Percentiles rank a stretch among this genome's conserved stretches.
These are phyloP conservation scores for Dipodomys spectabilis DNA, from an alignment of 2,113 vertebrate genomes.

Conservation along the genomic window DNA sequence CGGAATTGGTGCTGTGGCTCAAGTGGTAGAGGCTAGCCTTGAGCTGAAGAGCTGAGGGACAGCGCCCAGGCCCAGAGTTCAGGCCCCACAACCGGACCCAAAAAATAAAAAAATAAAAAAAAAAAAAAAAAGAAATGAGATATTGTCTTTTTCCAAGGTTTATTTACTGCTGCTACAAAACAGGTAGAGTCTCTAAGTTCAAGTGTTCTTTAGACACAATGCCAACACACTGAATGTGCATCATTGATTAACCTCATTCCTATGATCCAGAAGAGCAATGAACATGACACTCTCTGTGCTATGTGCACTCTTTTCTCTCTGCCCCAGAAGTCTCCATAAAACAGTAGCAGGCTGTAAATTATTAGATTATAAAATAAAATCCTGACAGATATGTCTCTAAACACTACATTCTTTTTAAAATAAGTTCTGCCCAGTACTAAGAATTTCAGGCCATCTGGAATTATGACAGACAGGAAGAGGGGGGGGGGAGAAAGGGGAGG, in stretches of 20 bases:
- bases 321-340: not conserved
- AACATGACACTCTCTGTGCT: not conserved
- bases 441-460: not conserved
- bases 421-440: too few relatives aligned
- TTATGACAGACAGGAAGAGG: not conserved
- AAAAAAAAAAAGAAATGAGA: too few relatives aligned
- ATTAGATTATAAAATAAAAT: slow-evolving; percentile 18
- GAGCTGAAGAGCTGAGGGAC: too few relatives aligned
- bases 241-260: not conserved
- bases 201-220: not conserved
- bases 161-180: slow-evolving; percentile 15
- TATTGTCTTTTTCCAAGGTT: not conserved
- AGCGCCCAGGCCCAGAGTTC: too few relatives aligned
- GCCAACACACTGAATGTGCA: not conserved
- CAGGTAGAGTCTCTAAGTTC: slow-evolving; percentile 15
- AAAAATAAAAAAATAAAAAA: too few relatives aligned
- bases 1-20: too few relatives aligned
- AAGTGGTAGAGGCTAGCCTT: too few relatives aligned
- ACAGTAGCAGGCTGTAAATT: not conserved
- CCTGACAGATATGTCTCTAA: not conserved
- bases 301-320: not conserved
- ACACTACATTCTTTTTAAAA: not conserved
- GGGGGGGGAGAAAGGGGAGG: not conserved
- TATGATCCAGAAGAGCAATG: not conserved
- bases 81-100: too few relatives aligned